Evolutionary conservation across 2,113 vertebrate species (phyloP).

Genomic region (Suncus etruscus): DNA sequence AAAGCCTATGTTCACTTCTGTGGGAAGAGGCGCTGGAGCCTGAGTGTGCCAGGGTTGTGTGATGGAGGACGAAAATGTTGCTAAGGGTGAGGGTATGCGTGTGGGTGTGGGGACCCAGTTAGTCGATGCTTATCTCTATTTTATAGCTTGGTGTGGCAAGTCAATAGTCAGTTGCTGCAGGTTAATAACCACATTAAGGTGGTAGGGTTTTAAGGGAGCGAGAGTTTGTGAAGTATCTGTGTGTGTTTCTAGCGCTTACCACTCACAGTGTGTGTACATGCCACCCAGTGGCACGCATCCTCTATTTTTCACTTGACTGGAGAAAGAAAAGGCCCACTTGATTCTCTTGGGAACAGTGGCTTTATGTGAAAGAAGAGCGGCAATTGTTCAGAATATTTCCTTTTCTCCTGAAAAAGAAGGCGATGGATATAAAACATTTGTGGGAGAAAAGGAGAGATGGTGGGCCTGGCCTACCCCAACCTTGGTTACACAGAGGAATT

Average conservation of each 20-base stretch:
- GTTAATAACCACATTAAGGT: background rate
- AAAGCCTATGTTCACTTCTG: conserved; percentile 28
- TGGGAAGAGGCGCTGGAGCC: conserved; percentile 11
- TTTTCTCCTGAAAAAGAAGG: background rate
- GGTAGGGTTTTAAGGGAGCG: background rate
- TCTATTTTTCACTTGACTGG: conserved; percentile 36
- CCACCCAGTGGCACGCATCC: background rate
- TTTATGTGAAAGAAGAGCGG: conserved; percentile 35
- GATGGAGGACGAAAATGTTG: background rate
- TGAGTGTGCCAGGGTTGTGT: background rate
- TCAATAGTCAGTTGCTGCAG: background rate
- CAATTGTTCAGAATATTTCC: background rate
- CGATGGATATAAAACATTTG: conserved; percentile 1
- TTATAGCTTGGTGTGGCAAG: conserved; percentile 13
- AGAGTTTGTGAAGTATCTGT: conserved; percentile 47
- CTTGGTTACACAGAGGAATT: conserved; percentile 61
- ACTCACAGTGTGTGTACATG: background rate
- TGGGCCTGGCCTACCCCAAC: background rate
- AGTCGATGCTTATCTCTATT: conserved; percentile 29
- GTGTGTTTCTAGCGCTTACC: background rate
- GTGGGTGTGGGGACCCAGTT: conserved; percentile 26
- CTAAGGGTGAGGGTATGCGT: conserved; percentile 18
- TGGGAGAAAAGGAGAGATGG: conserved; percentile 28
- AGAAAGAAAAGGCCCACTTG: conserved; percentile 54
- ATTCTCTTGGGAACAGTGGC: conserved; percentile 57